Conservation (phyloP, 1,140 invertebrate genomes). For the Berghia stephanieae region DNA sequence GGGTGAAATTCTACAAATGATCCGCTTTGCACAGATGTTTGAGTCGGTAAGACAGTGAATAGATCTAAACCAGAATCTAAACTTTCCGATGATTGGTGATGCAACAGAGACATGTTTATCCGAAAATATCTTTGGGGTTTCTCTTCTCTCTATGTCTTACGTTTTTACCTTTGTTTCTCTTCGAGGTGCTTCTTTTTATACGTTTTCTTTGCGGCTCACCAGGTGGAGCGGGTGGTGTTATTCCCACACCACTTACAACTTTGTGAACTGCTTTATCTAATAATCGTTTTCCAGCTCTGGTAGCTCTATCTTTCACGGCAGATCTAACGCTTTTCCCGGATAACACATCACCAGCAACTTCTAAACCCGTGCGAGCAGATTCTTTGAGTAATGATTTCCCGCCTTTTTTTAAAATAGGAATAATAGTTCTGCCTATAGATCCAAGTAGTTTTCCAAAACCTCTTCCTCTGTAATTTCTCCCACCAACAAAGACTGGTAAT, state of each 20-base stretch:
- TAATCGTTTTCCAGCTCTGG: not conserved
- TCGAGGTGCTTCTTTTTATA: conserved; percentile 4
- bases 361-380: not conserved
- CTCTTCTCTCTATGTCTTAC: not conserved
- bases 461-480: not conserved
- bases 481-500: conserved; percentile 7
- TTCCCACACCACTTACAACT: not conserved
- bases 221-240: not conserved
- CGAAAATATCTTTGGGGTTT: conserved; percentile 5
- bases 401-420: not conserved
- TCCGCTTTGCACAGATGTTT: no score
- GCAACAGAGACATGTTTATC: conserved; percentile 11
- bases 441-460: not conserved
- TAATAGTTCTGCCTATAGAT: not conserved
- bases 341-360: not conserved
- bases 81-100: conserved; percentile 15
- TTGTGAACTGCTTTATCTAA: not conserved
- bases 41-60: not conserved
- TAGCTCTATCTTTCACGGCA: not conserved
- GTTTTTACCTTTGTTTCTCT: not conserved
- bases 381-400: conserved; percentile 3
- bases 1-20: no score
- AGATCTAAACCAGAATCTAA: not conserved
- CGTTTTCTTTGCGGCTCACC: not conserved
- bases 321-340: conserved; percentile 7